Percentiles rank a stretch among this genome's conserved stretches.
phyloP scores from a whole-genome alignment of 2,113 vertebrate genomes.

The Nycticorax nycticorax region DNA sequence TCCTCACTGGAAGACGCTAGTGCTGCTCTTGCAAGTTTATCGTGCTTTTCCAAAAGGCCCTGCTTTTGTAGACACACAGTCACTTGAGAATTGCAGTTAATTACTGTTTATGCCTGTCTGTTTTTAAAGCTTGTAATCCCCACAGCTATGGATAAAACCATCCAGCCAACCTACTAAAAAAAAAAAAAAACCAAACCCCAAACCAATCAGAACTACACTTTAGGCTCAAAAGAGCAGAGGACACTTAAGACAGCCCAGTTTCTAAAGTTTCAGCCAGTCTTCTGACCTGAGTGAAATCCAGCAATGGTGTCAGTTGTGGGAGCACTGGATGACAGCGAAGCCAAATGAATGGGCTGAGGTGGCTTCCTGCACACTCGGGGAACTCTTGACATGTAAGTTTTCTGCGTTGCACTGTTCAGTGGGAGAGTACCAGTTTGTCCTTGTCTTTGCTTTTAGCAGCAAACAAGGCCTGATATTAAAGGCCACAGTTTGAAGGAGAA shows the following conservation, averaged over 20 bases:
- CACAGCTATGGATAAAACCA: conserved; percentile 8
- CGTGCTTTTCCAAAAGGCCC: background rate
- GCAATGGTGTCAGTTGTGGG: background rate
- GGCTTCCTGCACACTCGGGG: background rate
- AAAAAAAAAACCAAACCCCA: background rate
- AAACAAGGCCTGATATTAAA: conserved; percentile 50
- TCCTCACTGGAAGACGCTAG: background rate
- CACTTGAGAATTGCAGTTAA: conserved; percentile 42
- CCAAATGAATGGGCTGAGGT: background rate
- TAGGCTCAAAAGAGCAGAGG: background rate
- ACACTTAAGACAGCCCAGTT: background rate
- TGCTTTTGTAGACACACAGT: background rate
- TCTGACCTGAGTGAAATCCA: background rate
- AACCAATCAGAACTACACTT: background rate
- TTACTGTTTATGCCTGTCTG: conserved; percentile 27
- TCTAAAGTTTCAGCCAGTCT: background rate
- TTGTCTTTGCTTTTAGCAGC: conserved; percentile 47
- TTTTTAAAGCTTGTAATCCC: conserved; percentile 19
- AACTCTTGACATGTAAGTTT: background rate
- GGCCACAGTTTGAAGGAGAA: conserved; percentile 52
- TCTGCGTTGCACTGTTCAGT: background rate
- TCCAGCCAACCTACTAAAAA: background rate
- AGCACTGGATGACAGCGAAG: background rate
- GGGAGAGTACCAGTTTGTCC: background rate
- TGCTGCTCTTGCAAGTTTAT: background rate